Evolutionary conservation across 2,797 vertebrate species (phyloP).

Genomic region (Thalassophryne amazonica): DNA sequence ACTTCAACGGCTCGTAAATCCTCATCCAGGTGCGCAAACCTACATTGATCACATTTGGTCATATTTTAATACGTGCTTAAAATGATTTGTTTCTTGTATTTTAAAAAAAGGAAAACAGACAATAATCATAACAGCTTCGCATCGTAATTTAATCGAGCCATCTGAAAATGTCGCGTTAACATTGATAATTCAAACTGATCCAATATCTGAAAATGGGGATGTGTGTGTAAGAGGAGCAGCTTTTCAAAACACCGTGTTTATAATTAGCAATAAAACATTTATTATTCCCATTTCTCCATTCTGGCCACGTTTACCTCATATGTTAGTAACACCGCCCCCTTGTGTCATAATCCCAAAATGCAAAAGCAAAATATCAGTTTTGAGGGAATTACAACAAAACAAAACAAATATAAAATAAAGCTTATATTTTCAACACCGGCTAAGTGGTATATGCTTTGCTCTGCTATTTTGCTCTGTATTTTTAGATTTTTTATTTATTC

Average conservation of each 20-base stretch:
- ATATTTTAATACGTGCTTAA: background rate
- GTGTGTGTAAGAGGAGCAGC: background rate
- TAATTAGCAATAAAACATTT: slow-evolving; percentile 39
- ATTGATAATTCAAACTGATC: background rate
- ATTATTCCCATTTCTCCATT: slow-evolving; percentile 33
- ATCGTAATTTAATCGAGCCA: background rate
- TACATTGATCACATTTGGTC: too few species aligned
- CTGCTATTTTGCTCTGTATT: too few species aligned
- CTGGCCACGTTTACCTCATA: slow-evolving; percentile 10
- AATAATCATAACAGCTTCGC: slow-evolving; percentile 13
- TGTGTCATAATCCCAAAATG: slow-evolving; percentile 48
- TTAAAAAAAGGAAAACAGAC: slow-evolving; percentile 38
- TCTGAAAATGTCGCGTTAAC: background rate
- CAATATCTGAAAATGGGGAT: background rate
- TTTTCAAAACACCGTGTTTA: slow-evolving; percentile 3
- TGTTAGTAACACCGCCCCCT: slow-evolving; percentile 46
- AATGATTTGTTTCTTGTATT: background rate
- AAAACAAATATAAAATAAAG: too few species aligned
- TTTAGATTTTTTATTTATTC: too few species aligned
- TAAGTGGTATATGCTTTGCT: too few species aligned
- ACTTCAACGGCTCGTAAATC: too few species aligned
- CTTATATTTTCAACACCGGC: too few species aligned
- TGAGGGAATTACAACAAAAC: background rate
- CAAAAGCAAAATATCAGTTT: background rate
- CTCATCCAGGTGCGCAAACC: too few species aligned